Evolutionary conservation across 2,888 invertebrate genomes (phyloP), one percentile per base, ranked within the genome.

Genomic region (Drosophila macrothrix): DNA sequence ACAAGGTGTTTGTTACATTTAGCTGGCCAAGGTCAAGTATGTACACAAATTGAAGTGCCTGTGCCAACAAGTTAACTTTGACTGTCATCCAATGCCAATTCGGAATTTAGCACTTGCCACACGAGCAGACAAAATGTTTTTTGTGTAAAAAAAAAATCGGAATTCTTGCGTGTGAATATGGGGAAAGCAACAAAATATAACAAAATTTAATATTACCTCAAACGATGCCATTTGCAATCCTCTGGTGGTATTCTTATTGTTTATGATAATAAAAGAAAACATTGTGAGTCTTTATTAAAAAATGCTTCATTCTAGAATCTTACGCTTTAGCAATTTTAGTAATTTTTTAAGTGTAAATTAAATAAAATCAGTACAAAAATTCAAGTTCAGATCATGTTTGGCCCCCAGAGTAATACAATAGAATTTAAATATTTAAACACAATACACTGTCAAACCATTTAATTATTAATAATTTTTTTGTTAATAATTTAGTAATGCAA

Each of bases 1-100:
- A 25, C 43, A 33, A 49, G 35, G 46, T 55, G 63, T 33, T 41
- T 39, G 37, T 28, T 33, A 46, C 37, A 31, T 31, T 22, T 19
- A 22, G 16, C 50, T 58, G 56, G 16, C 60, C 50, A 64, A 69
- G 67, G 76, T 82, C 79, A 74, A 66, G 78, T 72, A 84, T 43
- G 43, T 75, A 80, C 80, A 72, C 73, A 73, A 41, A 37, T 69
- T 64, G 52, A 58, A 67, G 39, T 65, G 66, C 56, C 69, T 71
- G 55, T 71, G 69, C 74, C 72, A 79, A 35, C 43, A 52, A 60
- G 43, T 64, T 60, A 62, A 54, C 33, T 19, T 22, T 33, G 46
- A n/a, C 67, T 73, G 53, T 67, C 74, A 66, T 41, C 37, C 9
- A 46, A 33, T 50, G 16, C 16, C 19, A 25, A 28, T 28, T 25